Evolutionary conservation across 2,113 vertebrate genomes (phyloP).

Genomic region (Tachysurus vachellii): DNA sequence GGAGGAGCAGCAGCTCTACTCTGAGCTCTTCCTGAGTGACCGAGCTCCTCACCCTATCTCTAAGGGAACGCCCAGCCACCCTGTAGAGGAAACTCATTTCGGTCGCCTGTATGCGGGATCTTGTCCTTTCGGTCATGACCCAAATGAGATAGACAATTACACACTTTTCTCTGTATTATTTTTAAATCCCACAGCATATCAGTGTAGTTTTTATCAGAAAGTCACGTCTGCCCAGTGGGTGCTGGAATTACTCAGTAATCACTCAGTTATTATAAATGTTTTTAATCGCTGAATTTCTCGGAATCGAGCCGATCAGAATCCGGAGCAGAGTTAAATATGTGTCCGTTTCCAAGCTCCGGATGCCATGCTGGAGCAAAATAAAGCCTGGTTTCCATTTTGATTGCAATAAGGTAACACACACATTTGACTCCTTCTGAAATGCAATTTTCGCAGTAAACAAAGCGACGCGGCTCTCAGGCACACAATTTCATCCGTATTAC

Average conservation of each 20-base stretch:
- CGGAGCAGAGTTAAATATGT: background rate
- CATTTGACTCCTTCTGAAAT: slow-evolving; percentile 32
- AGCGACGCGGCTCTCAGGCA: slow-evolving; percentile 6
- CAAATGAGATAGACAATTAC: too few species aligned
- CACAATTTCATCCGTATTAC: slow-evolving; percentile 39
- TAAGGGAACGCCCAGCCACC: too few species aligned
- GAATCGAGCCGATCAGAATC: background rate
- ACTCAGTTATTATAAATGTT: background rate
- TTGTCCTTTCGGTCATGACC: too few species aligned
- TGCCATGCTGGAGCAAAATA: background rate
- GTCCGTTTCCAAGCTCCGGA: background rate
- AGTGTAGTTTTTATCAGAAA: background rate
- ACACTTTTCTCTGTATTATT: background rate
- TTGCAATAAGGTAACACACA: slow-evolving; percentile 10
- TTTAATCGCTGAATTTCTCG: background rate
- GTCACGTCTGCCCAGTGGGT: background rate
- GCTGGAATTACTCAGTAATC: background rate
- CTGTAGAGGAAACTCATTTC: too few species aligned
- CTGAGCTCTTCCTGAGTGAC: too few species aligned
- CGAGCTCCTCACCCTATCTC: too few species aligned
- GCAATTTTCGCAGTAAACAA: slow-evolving; percentile 30
- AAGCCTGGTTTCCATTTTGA: slow-evolving; percentile 11
- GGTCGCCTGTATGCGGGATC: too few species aligned
- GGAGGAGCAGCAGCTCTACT: too few species aligned
- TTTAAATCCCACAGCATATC: background rate